Evolutionary conservation across 2,797 vertebrate species (phyloP).

Genomic region (Protonibea diacanthus): DNA sequence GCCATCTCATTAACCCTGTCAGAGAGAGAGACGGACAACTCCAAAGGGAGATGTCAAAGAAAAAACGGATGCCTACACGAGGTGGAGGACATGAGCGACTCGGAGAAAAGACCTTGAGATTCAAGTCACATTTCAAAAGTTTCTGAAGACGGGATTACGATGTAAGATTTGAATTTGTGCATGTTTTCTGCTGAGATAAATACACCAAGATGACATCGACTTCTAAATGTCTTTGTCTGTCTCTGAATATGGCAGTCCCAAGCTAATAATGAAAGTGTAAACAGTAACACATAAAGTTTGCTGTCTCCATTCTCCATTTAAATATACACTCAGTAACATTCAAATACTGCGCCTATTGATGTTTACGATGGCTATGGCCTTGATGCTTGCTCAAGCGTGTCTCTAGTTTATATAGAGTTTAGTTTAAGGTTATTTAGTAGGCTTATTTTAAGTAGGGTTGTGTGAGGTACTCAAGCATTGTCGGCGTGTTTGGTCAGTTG

Average conservation of each 20-base stretch:
- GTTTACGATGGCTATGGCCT: slow-evolving; percentile 28
- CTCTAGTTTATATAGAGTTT: background rate
- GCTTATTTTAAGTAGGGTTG: too few relatives aligned
- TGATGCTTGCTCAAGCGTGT: slow-evolving; percentile 9
- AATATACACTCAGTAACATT: background rate
- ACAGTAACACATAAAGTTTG: background rate
- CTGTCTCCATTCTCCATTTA: too few relatives aligned
- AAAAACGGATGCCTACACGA: slow-evolving; percentile 42
- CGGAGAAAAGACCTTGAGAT: slow-evolving; percentile 23
- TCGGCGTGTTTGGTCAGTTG: too few relatives aligned
- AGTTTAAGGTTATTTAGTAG: too few relatives aligned
- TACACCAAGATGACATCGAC: slow-evolving; percentile 31
- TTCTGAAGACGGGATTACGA: slow-evolving; percentile 15
- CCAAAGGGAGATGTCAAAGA: slow-evolving; percentile 61
- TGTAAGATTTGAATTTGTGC: slow-evolving; percentile 10
- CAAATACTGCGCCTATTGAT: slow-evolving; percentile 21
- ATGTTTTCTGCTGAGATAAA: slow-evolving; percentile 26
- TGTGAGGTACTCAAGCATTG: too few relatives aligned
- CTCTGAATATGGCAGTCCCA: background rate
- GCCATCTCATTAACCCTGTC: slow-evolving; percentile 78
- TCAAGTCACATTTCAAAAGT: slow-evolving; percentile 32
- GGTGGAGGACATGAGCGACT: slow-evolving; percentile 34
- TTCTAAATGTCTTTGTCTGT: slow-evolving; percentile 34
- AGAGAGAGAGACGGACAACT: slow-evolving; percentile 56
- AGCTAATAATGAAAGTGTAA: background rate